Conservation (phyloP, 2,888 invertebrate genomes). For the Epiblema foenella region DNA sequence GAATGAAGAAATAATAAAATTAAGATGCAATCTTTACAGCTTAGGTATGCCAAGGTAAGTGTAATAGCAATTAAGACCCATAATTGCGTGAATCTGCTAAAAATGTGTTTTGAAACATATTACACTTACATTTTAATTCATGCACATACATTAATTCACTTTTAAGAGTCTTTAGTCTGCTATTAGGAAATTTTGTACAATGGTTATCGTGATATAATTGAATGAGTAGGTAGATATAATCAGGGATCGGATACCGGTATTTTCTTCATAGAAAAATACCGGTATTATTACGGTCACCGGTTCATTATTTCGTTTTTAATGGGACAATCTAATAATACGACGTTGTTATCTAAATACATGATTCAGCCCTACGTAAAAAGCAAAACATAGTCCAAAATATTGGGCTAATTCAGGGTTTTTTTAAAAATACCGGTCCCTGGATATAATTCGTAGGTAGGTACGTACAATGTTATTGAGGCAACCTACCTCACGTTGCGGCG, state of each 20-base stretch:
- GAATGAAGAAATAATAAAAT: slow-evolving; percentile 6
- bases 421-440: no score
- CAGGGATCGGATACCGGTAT: no score
- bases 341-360: no score
- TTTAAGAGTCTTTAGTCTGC: slow-evolving; percentile 11
- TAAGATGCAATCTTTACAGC: slow-evolving; percentile 28
- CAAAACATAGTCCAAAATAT: no score
- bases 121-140: slow-evolving; percentile 28
- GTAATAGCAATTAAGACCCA: slow-evolving; percentile 24
- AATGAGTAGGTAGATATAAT: neutral
- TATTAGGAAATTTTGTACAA: slow-evolving; percentile 31
- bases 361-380: no score
- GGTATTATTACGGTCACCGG: no score
- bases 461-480: no score
- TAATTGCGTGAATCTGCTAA: slow-evolving; percentile 30
- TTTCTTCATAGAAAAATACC: no score
- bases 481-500: neutral
- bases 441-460: no score
- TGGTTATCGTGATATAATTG: neutral
- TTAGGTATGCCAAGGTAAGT: slow-evolving; percentile 18
- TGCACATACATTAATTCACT: slow-evolving; percentile 40
- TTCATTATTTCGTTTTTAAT: no score
- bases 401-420: no score
- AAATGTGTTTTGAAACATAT: slow-evolving; percentile 37
- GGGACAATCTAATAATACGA: no score